These are phyloP conservation scores for Sinonovacula constricta DNA, from an alignment of 1,140 invertebrate genomes.

Conservation along the genomic window DNA sequence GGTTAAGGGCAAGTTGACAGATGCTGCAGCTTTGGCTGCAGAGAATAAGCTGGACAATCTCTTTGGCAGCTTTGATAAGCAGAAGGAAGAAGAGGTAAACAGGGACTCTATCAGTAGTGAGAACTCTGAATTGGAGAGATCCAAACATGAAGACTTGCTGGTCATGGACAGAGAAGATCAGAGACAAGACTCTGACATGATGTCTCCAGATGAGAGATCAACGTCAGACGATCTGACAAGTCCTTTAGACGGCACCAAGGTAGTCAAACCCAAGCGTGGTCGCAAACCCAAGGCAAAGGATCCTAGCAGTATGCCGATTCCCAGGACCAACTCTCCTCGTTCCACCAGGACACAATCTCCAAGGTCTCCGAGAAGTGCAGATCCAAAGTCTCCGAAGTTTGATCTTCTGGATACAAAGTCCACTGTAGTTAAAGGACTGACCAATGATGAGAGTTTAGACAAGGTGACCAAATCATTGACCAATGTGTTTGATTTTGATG, in stretches of 20 bases:
- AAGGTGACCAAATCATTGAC: conserved; percentile 15
- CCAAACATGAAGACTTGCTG: conserved; percentile 45
- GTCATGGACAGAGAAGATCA: conserved; percentile 51
- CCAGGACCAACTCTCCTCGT: conserved; percentile 61
- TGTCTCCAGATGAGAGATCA: conserved; percentile 45
- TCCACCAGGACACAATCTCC: conserved; percentile 58
- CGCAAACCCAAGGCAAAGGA: conserved; percentile 37
- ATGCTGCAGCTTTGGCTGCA: conserved; percentile 37
- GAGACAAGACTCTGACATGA: conserved; percentile 50
- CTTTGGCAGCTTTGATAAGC: conserved; percentile 33
- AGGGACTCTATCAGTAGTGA: conserved; percentile 50
- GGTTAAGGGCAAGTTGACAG: conserved; percentile 34
- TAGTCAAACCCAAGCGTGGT: conserved; percentile 38
- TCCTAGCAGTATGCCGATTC: conserved; percentile 56
- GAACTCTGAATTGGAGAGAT: conserved; percentile 41
- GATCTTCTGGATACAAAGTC: conserved; percentile 31
- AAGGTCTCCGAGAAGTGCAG: conserved; percentile 62
- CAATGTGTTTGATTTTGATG: conserved; percentile 64
- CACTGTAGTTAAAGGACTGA: conserved; percentile 33
- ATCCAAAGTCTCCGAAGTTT: conserved; percentile 56
- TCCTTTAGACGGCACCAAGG: conserved; percentile 30
- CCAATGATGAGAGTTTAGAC: conserved; percentile 31
- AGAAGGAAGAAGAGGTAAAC: conserved; percentile 42
- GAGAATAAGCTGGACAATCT: conserved; percentile 46
- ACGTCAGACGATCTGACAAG: conserved; percentile 46